Base-by-base conservation (phyloP, 2,888 invertebrate genomes). In the Leucophenga montana region DNA sequence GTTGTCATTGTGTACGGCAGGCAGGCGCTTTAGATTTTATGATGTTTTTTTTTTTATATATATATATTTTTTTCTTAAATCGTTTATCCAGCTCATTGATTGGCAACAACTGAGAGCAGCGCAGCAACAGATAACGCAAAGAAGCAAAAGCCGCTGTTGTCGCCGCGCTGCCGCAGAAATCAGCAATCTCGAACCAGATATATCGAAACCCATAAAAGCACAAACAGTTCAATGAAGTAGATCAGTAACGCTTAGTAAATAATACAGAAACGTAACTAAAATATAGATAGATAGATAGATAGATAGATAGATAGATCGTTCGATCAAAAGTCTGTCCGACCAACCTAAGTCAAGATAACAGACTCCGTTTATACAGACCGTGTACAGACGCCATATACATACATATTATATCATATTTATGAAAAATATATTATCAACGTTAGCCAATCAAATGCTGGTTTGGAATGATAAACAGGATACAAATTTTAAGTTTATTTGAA, bases 191-290 rank as follows among this genome's bases (percentile, higher is more conserved):
- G 31, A 31, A 14, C 22, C 54, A 67, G 66, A 59, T 66, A 73
- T 66, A 73, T 68, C 85, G 79, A 82, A 87, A 74, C 75, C 84
- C 82, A 87, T 88, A 88, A 83, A 88, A 88, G 86, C 86, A 75
- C 75, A 77, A 80, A 74, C 78, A 77, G 78, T 77, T 82, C 77
- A 70, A 74, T 74, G 75, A 78, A 78, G 78, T 80, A 81, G 84
- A 82, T 87, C 87, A 88, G 88, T 88, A 85, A 77, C 72, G 73
- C 74, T 83, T 79, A 79, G 77, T 77, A 73, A 80, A 84, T 84
- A 82, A 85, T 78, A 78, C 75, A 79, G 75, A 74, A 69, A 56
- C 71, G 66, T 39, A 76, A 54, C 71, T 69, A 61, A 31, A 39
- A 14, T 50, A 27, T 13, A 57, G 8, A 46, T 27, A 22, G 13